Base-by-base conservation (phyloP, 2,888 invertebrate genomes). In the Troides oblongomaculatus region DNA sequence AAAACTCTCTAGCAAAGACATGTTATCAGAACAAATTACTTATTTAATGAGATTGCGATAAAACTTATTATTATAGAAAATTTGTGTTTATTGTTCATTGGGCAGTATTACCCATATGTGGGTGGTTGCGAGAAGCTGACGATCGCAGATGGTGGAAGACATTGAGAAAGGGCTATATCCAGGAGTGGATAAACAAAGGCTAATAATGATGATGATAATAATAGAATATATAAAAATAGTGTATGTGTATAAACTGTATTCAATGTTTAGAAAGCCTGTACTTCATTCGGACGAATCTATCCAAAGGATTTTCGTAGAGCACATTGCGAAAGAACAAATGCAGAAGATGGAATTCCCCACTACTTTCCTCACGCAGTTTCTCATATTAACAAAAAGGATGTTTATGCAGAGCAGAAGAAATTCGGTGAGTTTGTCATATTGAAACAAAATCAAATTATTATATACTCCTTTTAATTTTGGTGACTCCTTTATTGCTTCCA, bases 391-490 rank as follows among this genome's bases (percentile, higher is more conserved):
- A 17, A 85, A 84, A 61, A 80, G 95, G 69, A 94, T 94, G 93
- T 85, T 93, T 61, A 58, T 92, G 4, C 95, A 95, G 76, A 90
- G 86, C 72, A 84, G 74, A n/a, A 87, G 95, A 71, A 94, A 95
- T 81, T 82, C 85, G 72, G 94, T 94, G 79, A 87, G 87, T 79
- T 21, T n/a, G 5, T 17, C 4, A 53, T n/a, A 53, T n/a, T 0
- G 1, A 18, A 53, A 18, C n/a, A n/a, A n/a, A 53, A 53, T n/a
- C 0, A 4, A 53, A 5, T 18, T n/a, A 53, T 7, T n/a, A 53
- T 5, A 18, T 53, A n/a, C 43, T 62, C 12, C 66, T 62, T 1
- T 14, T 53, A 62, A 50, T 7, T 43, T 39, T 18, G 17, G 7
- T 60, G 3, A 64, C 30, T 36, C 39, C 23, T 12, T 30, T 30